A percentile compares a stretch with the other conserved stretches of the same genome.
These are phyloP conservation scores for Aleadryas rufinucha DNA, from an alignment of 2,113 vertebrate genomes.

Conservation along the genomic window DNA sequence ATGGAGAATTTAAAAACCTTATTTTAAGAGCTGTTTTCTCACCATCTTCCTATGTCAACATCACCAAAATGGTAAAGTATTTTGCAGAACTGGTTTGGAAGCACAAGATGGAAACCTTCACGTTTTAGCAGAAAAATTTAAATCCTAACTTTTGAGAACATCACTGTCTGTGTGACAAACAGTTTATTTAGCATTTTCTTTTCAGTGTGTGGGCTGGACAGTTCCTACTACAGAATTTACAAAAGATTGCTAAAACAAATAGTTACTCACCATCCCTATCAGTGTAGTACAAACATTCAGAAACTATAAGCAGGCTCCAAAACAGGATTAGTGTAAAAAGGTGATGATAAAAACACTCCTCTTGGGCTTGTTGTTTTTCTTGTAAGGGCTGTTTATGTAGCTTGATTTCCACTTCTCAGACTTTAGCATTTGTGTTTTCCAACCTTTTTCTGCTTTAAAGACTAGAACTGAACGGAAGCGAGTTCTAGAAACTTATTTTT, in stretches of 20 bases:
- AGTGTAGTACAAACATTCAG: background rate
- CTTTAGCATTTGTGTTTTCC: background rate
- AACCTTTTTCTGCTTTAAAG: background rate
- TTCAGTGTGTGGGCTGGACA: background rate
- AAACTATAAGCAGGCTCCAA: background rate
- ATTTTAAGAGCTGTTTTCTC: background rate
- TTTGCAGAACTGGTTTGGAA: background rate
- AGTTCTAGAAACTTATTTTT: background rate
- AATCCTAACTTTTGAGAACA: background rate
- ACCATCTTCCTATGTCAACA: background rate
- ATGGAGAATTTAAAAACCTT: background rate
- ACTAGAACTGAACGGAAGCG: background rate
- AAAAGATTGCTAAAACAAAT: background rate
- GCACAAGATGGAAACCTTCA: background rate
- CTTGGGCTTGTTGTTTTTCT: background rate
- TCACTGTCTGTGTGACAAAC: background rate
- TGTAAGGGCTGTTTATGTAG: background rate
- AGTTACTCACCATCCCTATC: background rate
- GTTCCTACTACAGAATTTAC: constrained; percentile 7
- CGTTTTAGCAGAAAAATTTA: background rate
- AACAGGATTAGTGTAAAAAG: background rate
- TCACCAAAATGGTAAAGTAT: background rate
- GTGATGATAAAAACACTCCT: background rate
- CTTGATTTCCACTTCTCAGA: background rate
- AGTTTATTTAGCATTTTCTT: background rate